Base-by-base conservation (phyloP, 2,797 vertebrate species). In the Dipus sagitta region DNA sequence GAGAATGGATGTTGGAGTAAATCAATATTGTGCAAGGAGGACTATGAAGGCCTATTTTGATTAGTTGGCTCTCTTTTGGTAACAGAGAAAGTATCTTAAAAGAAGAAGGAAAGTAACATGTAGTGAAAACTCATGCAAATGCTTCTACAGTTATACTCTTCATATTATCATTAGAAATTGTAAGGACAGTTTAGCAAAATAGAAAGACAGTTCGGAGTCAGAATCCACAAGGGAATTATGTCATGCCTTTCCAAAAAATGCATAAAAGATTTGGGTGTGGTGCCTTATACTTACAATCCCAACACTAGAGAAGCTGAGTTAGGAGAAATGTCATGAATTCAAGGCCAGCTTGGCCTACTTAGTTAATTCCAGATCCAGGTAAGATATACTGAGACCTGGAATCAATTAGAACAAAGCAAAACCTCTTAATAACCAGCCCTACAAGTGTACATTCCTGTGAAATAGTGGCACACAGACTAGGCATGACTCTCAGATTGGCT, bases 191-290 rank as follows among this genome's bases (percentile, higher is more conserved):
- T 81, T 75, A 32, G 79, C 38, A 70, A 70, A 81, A n/a, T 14
- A 52, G 14, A 91, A 84, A 84, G n/a, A 32, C 32, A 24, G 10
- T 91, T 86, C 47, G 74, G 24, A 75, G 23, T 92, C 5, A 86
- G 23, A 82, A n/a, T 62, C 20, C 65, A 52, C 32, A 86, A 68
- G n/a, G 2, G 42, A 60, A 64, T 52, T 38, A 38, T 42, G 60
- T 65, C 58, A 47, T 34, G 32, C 75, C 38, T 84, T 85, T 95
- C 54, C 64, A 93, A 96, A 71, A 82, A 13, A 62, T 34, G 26
- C 74, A 18, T 54, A 52, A 54, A 58, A 71, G 14, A 71, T 52
- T 5, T 7, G 10, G 65, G 58, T 34, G 14, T 54, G 30, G 52
- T 71, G 9, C 34, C n/a, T 70, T 21, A 54, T 34, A 34, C n/a